Evolutionary conservation across 2,797 vertebrate genomes (phyloP).

Genomic region (Acomys russatus): DNA sequence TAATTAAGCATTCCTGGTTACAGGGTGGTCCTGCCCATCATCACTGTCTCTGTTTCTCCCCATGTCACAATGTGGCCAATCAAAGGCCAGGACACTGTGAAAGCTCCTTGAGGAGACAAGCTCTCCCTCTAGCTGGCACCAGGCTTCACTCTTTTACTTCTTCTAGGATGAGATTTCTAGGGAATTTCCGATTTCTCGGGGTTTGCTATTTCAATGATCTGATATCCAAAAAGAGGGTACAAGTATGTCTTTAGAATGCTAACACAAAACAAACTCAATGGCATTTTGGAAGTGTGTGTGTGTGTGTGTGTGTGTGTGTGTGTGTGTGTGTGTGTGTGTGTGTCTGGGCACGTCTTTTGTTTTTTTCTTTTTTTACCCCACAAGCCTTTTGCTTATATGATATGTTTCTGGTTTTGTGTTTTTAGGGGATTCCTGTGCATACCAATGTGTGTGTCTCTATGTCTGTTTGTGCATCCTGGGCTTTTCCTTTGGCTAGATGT

Average conservation of each 20-base stretch:
- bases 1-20: neutral
- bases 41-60: neutral
- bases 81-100: neutral
- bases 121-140: neutral
- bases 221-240: neutral
- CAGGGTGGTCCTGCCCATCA: neutral
- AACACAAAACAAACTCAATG: neutral
- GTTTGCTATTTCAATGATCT: neutral
- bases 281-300: neutral
- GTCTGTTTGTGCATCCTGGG: neutral
- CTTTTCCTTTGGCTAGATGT: neutral
- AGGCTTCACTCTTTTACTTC: neutral
- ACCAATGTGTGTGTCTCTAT: neutral
- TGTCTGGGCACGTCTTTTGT: neutral
- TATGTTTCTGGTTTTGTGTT: neutral
- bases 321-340: neutral
- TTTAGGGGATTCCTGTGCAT: neutral
- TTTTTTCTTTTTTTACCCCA: too few relatives aligned
- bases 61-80: neutral
- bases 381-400: neutral
- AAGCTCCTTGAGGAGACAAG: neutral
- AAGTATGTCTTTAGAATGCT: neutral
- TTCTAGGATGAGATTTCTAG: neutral
- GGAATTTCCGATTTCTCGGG: neutral
- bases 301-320: too few relatives aligned